phyloP scores from a whole-genome alignment of 2,888 invertebrate species.

The Cenopis cana region DNA sequence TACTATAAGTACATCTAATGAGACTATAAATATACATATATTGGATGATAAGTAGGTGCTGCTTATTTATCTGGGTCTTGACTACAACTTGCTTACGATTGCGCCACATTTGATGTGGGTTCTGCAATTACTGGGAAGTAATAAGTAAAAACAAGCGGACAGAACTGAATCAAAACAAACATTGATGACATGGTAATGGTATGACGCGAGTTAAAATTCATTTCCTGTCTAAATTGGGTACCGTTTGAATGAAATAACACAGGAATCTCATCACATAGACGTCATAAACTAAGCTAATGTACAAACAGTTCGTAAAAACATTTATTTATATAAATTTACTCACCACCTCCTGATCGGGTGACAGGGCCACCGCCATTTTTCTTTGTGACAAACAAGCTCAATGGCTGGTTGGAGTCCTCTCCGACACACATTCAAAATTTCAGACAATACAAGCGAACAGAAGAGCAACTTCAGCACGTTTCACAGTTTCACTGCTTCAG shows the following conservation, averaged over 20 bases:
- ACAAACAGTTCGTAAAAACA: conserved; percentile 33
- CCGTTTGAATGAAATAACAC: conserved; percentile 2
- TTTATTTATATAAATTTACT: conserved; percentile 70
- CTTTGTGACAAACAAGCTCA: conserved; percentile 42
- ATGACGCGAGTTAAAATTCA: conserved; percentile 62
- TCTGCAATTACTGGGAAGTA: conserved; percentile 1
- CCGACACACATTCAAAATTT: conserved; percentile 39
- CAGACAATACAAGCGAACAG: conserved; percentile 17
- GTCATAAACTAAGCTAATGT: neutral
- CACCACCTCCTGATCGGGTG: conserved; percentile 91
- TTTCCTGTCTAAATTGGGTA: conserved; percentile 46
- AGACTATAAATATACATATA: neutral
- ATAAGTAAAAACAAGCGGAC: conserved; percentile 40
- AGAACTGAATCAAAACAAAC: conserved; percentile 80
- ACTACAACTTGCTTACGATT: neutral
- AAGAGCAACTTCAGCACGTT: conserved; percentile 4
- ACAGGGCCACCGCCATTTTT: conserved; percentile 89
- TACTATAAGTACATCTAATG: neutral
- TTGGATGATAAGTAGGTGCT: conserved; percentile 1
- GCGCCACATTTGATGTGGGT: neutral
- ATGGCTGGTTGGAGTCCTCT: conserved; percentile 50
- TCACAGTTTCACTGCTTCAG: conserved; percentile 7
- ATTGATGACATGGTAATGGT: conserved; percentile 77
- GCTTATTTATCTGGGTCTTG: neutral
- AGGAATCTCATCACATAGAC: conserved; percentile 15